Evolutionary conservation across 2,888 invertebrate species (phyloP), one percentile per base, ranked within the genome.

Genomic region (Sarcophaga caerulescens): DNA sequence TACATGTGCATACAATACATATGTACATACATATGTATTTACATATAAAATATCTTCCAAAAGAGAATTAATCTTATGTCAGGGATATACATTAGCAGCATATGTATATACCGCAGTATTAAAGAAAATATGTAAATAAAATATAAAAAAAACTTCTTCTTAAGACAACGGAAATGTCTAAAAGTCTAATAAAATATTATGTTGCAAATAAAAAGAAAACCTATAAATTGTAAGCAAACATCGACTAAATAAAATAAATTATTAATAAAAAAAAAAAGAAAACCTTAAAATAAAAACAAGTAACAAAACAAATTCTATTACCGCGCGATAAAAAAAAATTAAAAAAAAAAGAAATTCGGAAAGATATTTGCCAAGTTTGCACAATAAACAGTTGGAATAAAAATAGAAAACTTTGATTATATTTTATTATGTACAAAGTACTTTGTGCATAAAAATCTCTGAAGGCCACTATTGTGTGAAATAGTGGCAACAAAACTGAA

Each of bases 391-490:
- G 17, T 17, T 52, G 52, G 35, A 10, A 35, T 35, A 35, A 52
- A 52, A 52, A 52, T 52, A 17, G 12, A 52, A 52, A 52, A 12
- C 17, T 52, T 52, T 52, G 5, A 17, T 12, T 14, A 4, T 52
- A 14, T 14, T 52, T 12, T 52, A 14, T 52, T 52, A 52, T 52
- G 52, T 52, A 52, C 17, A 17, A 52, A 52, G 52, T 52, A 52
- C 52, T 17, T 52, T 52, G 4, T 17, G 17, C 21, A 60, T 21
- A 19, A 10, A 60, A 19, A 21, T 21, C 45, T 23, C 23, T 63
- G 74, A 65, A 65, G 75, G 19, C 25, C 19, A 57, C 57, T 57
- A 57, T 66, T 35, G n/a, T 57, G 57, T 66, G 14, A 76, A 57
- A 57, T 75, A 57, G 52, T 19, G 35, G 19, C 19, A 57, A 25